phyloP scores from a whole-genome alignment of 2,113 vertebrate genomes.

The Bufo bufo region DNA sequence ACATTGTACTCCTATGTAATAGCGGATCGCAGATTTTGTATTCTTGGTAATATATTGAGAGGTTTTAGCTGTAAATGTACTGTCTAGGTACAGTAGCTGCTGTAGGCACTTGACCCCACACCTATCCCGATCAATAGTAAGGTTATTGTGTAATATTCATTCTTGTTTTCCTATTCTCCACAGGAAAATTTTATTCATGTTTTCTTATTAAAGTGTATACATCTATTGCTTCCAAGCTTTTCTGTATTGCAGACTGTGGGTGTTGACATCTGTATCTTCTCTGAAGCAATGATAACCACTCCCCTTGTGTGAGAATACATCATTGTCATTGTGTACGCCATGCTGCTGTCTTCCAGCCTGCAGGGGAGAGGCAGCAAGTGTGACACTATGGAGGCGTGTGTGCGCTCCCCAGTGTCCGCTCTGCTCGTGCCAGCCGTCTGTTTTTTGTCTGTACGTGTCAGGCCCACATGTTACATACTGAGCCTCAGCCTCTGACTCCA shows the following conservation, averaged over 20 bases:
- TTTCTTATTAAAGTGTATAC: too few species aligned
- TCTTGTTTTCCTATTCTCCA: too few species aligned
- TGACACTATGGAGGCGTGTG: constrained; percentile 29
- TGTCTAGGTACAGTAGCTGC: neutral
- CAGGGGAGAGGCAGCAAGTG: constrained; percentile 32
- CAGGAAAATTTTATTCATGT: too few species aligned
- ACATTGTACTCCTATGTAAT: neutral
- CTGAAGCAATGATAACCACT: constrained; percentile 27
- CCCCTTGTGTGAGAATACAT: constrained; percentile 25
- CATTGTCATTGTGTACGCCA: constrained; percentile 50
- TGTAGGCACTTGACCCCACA: too few species aligned
- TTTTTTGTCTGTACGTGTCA: constrained; percentile 43
- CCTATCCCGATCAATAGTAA: neutral
- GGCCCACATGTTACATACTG: neutral
- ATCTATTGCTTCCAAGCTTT: too few species aligned
- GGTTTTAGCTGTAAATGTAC: neutral
- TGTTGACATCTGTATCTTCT: constrained; percentile 23
- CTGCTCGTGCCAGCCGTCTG: constrained; percentile 18
- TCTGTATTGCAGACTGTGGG: neutral
- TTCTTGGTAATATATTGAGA: neutral
- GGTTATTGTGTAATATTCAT: neutral
- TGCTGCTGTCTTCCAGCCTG: constrained; percentile 21
- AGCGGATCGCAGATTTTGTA: neutral
- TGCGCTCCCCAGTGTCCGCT: constrained; percentile 14
- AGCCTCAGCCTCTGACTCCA: neutral